Conservation (phyloP, 2,888 invertebrate genomes). For the Drosophila mulleri region DNA sequence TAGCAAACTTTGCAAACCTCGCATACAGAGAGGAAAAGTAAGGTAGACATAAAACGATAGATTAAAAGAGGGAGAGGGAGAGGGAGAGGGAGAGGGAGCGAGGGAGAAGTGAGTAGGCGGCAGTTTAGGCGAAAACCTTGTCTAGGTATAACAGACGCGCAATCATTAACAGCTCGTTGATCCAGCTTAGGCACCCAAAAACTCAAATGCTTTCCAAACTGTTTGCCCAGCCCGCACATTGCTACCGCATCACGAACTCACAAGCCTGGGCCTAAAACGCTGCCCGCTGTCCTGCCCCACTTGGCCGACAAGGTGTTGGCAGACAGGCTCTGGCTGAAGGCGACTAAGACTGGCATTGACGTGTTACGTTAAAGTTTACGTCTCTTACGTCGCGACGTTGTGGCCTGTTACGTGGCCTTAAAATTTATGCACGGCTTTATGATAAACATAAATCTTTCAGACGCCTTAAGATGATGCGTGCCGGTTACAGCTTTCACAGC, state of each 20-base stretch:
- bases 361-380: constrained; percentile 46
- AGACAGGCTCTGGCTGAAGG: constrained; percentile 31
- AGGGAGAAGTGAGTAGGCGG: not conserved
- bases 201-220: constrained; percentile 39
- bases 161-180: constrained; percentile 71
- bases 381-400: constrained; percentile 34
- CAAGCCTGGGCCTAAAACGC: not conserved
- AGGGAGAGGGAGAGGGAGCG: no score
- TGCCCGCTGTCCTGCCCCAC: not conserved
- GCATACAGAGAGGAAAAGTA: not conserved
- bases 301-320: constrained; percentile 57
- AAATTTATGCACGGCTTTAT: constrained; percentile 69
- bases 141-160: constrained; percentile 29
- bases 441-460: constrained; percentile 61
- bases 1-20: constrained; percentile 18
- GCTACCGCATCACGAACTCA: constrained; percentile 27
- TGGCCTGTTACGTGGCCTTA: constrained; percentile 54
- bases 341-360: constrained; percentile 47
- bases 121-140: constrained; percentile 2
- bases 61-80: not conserved
- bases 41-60: not conserved
- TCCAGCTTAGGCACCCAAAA: constrained; percentile 30
- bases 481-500: constrained; percentile 24
- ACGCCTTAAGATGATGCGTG: constrained; percentile 33
- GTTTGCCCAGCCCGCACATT: constrained; percentile 41